Evolutionary conservation across 2,113 vertebrate genomes (phyloP), one percentile per base, ranked within the genome.

Genomic region (Phrynosoma blainvillii): DNA sequence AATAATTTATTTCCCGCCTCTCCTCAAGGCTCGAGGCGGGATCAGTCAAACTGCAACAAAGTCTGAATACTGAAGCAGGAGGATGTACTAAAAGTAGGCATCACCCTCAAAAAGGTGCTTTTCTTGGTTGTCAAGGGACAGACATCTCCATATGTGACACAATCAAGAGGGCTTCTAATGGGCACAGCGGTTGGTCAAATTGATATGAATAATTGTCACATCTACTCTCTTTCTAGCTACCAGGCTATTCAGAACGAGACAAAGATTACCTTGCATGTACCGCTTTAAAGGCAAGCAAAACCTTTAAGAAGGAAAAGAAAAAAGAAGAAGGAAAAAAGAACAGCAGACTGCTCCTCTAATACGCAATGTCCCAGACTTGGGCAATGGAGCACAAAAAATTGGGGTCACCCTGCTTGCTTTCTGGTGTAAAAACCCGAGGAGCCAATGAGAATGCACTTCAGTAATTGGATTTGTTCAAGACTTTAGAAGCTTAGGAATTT

Each of bases 381-480:
- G 59, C 42, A 12, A 13, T 5, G 40, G 66, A 82, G 68, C 20
- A 32, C 73, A 81, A 11, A 70, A 12, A 73, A 83, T 27, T 52
- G 42, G 82, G 78, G n/a, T 3, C 75, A 76, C 3, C 71, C 82
- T 84, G n/a, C 36, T 3, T 0, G 62, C 3, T 52, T 40, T 74
- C 42, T 54, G 75, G 85, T 85, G 84, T 32, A 70, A 54, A 62
- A 86, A 87, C 11, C 5, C 30, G 1, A 0, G 0, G 5, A 74
- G 32, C 9, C 0, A 0, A 30, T 18, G 54, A 36, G 20, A 0
- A 0, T 0, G 2, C 66, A 20, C 73, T 16, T 52, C 1, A 18
- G 82, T 79, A 90, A 78, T 36, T 40, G 73, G 42, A 78, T 13
- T 13, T 52, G 27, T 42, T 54, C 62, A 30, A 78, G 66, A 59